Base-by-base conservation (phyloP, 2,888 invertebrate genomes). In the Trilocha varians region DNA sequence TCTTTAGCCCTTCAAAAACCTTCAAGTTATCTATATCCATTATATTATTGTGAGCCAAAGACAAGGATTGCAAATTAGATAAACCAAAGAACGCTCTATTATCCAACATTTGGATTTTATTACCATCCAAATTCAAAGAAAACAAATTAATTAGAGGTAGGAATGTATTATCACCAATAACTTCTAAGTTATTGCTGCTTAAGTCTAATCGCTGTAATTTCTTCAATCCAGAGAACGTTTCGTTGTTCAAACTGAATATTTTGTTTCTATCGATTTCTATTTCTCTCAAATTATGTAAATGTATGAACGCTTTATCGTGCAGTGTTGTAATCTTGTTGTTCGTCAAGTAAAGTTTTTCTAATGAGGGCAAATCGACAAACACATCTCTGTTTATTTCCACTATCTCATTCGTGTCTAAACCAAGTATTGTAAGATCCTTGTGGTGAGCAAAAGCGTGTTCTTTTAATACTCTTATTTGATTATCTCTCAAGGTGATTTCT, bases 261-360 rank as follows among this genome's bases (percentile, higher is more conserved):
- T 88, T 88, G 70, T 92, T 94, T 53, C 88, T 87, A 55, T 93
- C 92, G 47, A 97, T 80, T 69, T 96, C 95, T 40, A 97, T 75
- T 50, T 92, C 92, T 43, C 89, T 88, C 39, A 97, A 80, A 55
- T 91, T 89, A 0, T 77, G 75, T 56, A 94, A 76, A 54, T 91
- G 88, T 44, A 88, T 76, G 55, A 94, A 95, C n/a, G 97, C 93
- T 57, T 90, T 91, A 45, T 96, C 95, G 49, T 97, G 97, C 43
- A 96, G 87, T 5, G 91, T 90, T 41, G 92, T 92, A 45, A 98
- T 88, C 62, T 92, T 91, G 73, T 98, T 98, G 55, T 90, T 91
- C 52, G 95, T 95, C 36, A 98, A 83, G 58, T 89, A 91, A 32
- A 98, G 86, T 45, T 90, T 89, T 48, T 90, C 88, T 46, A 94